Evolutionary conservation across 64 coral and sea anemone genomes (phyloP).

Genomic region (Stichodactyla mertensii): DNA sequence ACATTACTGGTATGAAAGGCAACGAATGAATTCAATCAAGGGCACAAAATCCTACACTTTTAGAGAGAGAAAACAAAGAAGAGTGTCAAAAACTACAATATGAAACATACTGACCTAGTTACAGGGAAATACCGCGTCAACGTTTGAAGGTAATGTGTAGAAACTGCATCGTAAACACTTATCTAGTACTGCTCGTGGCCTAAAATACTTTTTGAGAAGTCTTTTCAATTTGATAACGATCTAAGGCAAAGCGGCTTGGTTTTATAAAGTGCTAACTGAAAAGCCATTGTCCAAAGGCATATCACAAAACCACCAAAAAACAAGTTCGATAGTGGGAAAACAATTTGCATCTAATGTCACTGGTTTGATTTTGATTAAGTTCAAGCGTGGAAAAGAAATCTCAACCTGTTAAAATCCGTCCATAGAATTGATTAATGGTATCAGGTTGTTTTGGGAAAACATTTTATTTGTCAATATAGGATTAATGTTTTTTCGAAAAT

Average conservation of each 20-base stretch:
- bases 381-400: neutral
- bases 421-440: too few species aligned
- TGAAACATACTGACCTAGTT: too few species aligned
- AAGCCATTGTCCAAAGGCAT: neutral
- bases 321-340: neutral
- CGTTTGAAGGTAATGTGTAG: neutral
- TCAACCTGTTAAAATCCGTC: too few species aligned
- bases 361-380: neutral
- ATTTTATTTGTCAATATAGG: neutral
- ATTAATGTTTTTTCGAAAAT: too few species aligned
- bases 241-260: neutral
- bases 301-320: neutral
- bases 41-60: too few species aligned
- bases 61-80: too few species aligned
- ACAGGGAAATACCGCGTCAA: neutral
- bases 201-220: constrained; percentile 4
- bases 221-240: neutral
- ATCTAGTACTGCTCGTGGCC: neutral
- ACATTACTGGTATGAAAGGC: too few species aligned
- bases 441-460: neutral
- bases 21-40: too few species aligned
- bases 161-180: neutral
- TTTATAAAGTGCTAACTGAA: constrained; percentile 15
- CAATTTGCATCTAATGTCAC: neutral
- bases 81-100: too few species aligned